Conservation (phyloP, 1,140 invertebrate genomes). For the Saccostrea glomerata region DNA sequence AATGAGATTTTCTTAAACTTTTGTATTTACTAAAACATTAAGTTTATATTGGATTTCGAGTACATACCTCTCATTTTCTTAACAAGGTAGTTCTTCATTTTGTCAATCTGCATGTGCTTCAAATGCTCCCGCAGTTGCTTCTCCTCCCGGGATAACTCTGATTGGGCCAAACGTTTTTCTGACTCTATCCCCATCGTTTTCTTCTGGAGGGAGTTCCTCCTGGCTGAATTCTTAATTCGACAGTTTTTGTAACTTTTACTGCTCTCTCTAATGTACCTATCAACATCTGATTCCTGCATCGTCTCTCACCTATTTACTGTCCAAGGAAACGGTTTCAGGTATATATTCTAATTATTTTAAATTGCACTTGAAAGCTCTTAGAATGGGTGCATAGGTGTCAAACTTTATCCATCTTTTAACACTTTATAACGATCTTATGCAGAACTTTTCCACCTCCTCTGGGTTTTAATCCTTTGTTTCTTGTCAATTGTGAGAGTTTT, state of each 20-base stretch:
- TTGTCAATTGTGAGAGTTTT: background rate
- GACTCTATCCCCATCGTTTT: constrained; percentile 66
- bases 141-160: constrained; percentile 63
- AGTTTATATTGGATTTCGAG: no score
- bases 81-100: constrained; percentile 56
- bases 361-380: background rate
- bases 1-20: no score
- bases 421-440: background rate
- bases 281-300: constrained; percentile 60
- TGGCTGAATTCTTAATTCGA: constrained; percentile 65
- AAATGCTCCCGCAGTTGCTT: constrained; percentile 65
- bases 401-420: background rate
- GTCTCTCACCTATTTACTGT: background rate
- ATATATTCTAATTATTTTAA: background rate
- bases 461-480: background rate
- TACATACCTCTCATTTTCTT: constrained; percentile 62
- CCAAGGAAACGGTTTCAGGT: background rate
- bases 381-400: background rate
- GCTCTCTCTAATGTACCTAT: constrained; percentile 67
- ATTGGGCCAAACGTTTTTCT: constrained; percentile 59
- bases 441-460: background rate
- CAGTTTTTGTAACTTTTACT: constrained; percentile 65
- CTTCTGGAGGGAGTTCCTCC: constrained; percentile 66
- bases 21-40: no score
- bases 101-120: constrained; percentile 65